A percentile compares a stretch with the other conserved stretches of the same genome.
phyloP scores from a whole-genome alignment of 2,888 invertebrate species.

The Cylindroiulus punctatus region DNA sequence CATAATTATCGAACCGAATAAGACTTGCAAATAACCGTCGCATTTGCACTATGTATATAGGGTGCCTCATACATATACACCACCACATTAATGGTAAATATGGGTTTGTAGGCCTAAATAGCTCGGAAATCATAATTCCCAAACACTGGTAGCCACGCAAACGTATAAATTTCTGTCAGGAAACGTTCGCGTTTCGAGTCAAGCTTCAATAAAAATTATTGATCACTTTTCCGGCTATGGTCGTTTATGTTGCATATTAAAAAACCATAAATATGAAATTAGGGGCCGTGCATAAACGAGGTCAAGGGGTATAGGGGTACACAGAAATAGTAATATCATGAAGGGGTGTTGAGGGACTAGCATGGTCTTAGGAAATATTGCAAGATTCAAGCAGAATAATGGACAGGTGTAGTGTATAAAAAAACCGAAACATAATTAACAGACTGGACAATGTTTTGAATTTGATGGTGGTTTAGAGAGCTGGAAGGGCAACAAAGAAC shows the following conservation, averaged over 20 bases:
- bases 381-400: no score
- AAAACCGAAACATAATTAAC: no score
- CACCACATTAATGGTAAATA: neutral
- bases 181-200: neutral
- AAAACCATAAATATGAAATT: neutral
- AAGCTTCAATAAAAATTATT: neutral
- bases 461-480: no score
- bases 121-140: neutral
- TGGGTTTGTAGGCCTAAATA: neutral
- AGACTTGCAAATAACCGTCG: constrained; percentile 6
- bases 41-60: neutral
- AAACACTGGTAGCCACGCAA: neutral
- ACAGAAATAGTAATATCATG: no score
- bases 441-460: no score
- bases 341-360: no score
- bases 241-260: neutral
- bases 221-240: neutral
- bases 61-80: constrained; percentile 16
- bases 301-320: no score
- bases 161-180: neutral
- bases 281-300: neutral
- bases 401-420: no score
- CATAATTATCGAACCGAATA: neutral
- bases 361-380: no score
- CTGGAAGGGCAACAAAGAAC: no score